These are phyloP conservation scores for Lasioglossum albipes DNA, from an alignment of 1,140 invertebrate genomes.

Conservation along the genomic window DNA sequence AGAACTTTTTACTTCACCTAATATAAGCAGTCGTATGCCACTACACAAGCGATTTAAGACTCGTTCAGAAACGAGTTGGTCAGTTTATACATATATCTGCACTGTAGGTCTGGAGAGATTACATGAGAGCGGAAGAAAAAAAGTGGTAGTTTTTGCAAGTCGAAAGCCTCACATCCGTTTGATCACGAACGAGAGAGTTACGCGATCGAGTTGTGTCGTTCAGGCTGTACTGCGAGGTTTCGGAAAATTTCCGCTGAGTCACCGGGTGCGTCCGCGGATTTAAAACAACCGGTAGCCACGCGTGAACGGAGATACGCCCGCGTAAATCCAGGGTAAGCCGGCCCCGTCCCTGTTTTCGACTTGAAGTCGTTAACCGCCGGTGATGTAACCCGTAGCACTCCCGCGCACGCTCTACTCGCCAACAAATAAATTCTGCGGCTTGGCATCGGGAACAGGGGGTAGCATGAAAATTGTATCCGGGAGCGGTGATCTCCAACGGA, in stretches of 20 bases:
- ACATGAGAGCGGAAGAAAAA: too few species aligned
- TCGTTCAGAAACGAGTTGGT: too few species aligned
- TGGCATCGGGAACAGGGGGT: neutral
- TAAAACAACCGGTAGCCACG: neutral
- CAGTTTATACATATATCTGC: too few species aligned
- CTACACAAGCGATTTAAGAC: too few species aligned
- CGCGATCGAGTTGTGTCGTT: too few species aligned
- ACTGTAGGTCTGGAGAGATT: too few species aligned
- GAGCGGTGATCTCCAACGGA: neutral
- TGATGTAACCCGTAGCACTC: neutral
- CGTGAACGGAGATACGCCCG: slow-evolving; percentile 7
- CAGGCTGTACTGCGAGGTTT: neutral
- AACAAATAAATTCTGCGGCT: neutral
- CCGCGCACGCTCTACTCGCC: neutral
- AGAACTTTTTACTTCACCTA: too few species aligned
- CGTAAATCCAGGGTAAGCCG: slow-evolving; percentile 14
- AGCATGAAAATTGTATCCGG: neutral
- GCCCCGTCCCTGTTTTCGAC: neutral
- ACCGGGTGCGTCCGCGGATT: slow-evolving; percentile 13
- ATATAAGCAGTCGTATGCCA: too few species aligned
- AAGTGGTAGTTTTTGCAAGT: too few species aligned
- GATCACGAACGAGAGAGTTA: too few species aligned
- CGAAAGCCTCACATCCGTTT: too few species aligned
- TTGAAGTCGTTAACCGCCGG: slow-evolving; percentile 20
- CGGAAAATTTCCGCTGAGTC: slow-evolving; percentile 47